Conservation (phyloP, 2,797 vertebrate species). For the Pantherophis alleghaniensis region DNA sequence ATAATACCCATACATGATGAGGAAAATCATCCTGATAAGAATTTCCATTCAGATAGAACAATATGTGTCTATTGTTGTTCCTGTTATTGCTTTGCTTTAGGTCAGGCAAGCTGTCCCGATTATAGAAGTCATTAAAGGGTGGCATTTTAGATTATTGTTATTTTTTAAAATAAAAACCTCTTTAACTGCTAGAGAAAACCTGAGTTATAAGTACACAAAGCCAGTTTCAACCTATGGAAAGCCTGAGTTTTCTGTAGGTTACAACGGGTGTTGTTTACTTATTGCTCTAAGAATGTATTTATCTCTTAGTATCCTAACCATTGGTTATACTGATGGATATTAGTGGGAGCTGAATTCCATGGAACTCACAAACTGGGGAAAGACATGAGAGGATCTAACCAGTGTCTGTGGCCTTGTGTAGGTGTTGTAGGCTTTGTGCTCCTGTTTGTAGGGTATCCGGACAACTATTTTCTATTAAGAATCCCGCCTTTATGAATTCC, state of each 20-base stretch:
- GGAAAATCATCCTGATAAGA: not conserved
- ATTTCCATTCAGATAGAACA: not conserved
- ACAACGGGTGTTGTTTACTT: not conserved
- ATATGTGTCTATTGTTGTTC: not conserved
- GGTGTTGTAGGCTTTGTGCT: not conserved
- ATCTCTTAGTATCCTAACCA: not conserved
- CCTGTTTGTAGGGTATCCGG: not conserved
- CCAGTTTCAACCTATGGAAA: too few relatives aligned
- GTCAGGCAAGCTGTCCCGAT: not conserved
- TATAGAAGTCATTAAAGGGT: not conserved
- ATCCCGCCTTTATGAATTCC: not conserved
- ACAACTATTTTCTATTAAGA: not conserved
- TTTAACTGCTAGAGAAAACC: not conserved
- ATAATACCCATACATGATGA: too few relatives aligned
- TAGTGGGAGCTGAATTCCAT: not conserved
- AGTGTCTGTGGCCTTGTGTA: not conserved
- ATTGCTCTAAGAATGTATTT: not conserved
- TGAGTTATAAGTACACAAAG: too few relatives aligned
- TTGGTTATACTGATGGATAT: not conserved
- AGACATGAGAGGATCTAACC: not conserved
- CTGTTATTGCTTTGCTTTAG: not conserved
- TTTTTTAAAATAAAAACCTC: not conserved
- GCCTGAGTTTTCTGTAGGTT: not conserved
- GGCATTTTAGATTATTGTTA: not conserved
- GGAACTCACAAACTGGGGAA: not conserved